Conservation (phyloP, 2,888 invertebrate genomes). For the Elgonia sp. region DNA sequence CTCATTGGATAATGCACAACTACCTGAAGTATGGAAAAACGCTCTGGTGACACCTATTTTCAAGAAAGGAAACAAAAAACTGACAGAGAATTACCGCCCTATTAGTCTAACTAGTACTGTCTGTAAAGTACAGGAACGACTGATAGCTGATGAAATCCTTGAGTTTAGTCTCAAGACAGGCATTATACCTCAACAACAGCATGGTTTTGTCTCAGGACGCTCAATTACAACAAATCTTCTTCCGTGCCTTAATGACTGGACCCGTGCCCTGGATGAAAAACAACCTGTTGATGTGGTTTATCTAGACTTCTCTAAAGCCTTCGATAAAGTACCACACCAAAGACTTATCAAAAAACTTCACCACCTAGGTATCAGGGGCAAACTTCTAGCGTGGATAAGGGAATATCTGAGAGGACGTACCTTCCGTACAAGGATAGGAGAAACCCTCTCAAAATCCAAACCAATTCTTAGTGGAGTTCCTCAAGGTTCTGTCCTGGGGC, state of each 20-base stretch:
- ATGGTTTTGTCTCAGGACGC: conserved; percentile 35
- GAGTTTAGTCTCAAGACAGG: not conserved
- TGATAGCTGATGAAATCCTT: not conserved
- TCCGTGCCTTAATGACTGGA: not conserved
- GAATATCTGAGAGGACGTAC: conserved; percentile 12
- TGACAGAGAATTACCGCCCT: conserved; percentile 12
- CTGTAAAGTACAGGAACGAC: conserved; percentile 13
- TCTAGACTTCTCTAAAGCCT: conserved; percentile 47
- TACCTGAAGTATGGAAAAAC: not conserved
- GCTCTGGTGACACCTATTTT: conserved; percentile 2
- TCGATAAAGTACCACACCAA: conserved; percentile 34
- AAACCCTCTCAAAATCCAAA: not conserved
- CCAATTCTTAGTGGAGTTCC: conserved; percentile 15
- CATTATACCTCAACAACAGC: conserved; percentile 16
- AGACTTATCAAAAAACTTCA: conserved; percentile 28
- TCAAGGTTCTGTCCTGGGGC: conserved; percentile 32
- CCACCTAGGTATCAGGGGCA: conserved; percentile 30
- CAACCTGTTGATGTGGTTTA: conserved; percentile 30
- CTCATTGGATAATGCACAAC: not conserved
- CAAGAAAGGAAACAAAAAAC: conserved; percentile 18
- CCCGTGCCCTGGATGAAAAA: not conserved
- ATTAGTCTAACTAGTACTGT: conserved; percentile 1
- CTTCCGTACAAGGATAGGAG: conserved; percentile 16
- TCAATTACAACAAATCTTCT: conserved; percentile 25
- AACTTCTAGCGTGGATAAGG: conserved; percentile 21